Conservation (phyloP, 37 sponge, comb jelly and placozoan genomes). For the Tethya wilhelma region DNA sequence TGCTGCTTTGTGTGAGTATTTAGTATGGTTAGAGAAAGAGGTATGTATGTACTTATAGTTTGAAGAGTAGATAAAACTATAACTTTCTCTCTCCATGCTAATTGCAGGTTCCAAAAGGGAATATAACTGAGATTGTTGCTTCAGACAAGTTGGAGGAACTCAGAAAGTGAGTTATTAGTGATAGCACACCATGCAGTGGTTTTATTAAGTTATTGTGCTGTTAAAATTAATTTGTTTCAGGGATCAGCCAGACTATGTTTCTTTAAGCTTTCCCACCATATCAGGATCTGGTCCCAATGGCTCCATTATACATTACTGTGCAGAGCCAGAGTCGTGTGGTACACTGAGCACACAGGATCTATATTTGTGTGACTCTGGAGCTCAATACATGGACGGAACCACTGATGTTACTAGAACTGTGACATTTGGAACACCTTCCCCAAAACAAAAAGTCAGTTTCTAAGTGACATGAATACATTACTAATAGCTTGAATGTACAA, state of each 20-base stretch:
- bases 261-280: slow-evolving; percentile 95
- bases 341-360: slow-evolving; percentile 70
- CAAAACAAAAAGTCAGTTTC: slow-evolving; percentile 60
- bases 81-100: background rate
- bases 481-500: too few relatives aligned
- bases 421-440: slow-evolving; percentile 86
- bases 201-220: too few relatives aligned
- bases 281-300: slow-evolving; percentile 95
- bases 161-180: slow-evolving; percentile 73
- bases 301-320: slow-evolving; percentile 93
- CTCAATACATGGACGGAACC: slow-evolving; percentile 96
- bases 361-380: slow-evolving; percentile 97
- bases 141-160: slow-evolving; percentile 83
- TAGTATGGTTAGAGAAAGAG: slow-evolving; percentile 91
- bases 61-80: background rate
- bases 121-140: slow-evolving; percentile 79
- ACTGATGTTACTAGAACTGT: slow-evolving; percentile 97
- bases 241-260: slow-evolving; percentile 37
- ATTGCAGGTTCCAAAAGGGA: slow-evolving; percentile 55
- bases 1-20: slow-evolving; percentile 94
- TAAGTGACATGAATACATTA: too few relatives aligned
- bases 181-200: too few relatives aligned
- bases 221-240: background rate
- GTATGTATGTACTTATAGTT: slow-evolving; percentile 28
- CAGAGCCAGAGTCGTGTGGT: slow-evolving; percentile 62